Percentiles rank a stretch among this genome's conserved stretches.
Conservation (phyloP, 2,113 vertebrate species). For the Calypte anna region DNA sequence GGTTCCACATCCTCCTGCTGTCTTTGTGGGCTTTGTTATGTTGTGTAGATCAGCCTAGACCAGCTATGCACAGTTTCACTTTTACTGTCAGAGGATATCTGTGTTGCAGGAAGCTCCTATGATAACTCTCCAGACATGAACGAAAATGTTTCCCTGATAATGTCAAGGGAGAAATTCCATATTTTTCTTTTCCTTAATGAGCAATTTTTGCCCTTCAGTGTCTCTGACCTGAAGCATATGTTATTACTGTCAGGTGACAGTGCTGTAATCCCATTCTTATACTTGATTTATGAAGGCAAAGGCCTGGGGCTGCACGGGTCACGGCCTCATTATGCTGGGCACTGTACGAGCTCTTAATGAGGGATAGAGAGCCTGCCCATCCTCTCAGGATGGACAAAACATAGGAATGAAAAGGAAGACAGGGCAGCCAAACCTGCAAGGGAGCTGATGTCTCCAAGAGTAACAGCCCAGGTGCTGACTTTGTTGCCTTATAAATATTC, state of each 20-base stretch:
- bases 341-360: neutral
- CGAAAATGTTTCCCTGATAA: slow-evolving; percentile 22
- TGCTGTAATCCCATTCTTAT: slow-evolving; percentile 26
- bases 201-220: neutral
- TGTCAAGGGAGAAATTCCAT: neutral
- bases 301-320: neutral
- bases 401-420: neutral
- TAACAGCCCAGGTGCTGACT: neutral
- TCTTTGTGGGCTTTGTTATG: neutral
- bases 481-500: neutral
- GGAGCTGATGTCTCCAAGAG: neutral
- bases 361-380: neutral
- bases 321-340: neutral
- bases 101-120: neutral
- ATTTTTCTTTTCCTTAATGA: slow-evolving; percentile 47
- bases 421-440: neutral
- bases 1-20: neutral
- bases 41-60: neutral
- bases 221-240: slow-evolving; percentile 13
- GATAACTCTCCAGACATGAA: slow-evolving; percentile 16
- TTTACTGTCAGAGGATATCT: neutral
- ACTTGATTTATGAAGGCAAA: slow-evolving; percentile 40
- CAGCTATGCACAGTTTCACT: neutral
- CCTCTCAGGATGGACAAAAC: neutral
- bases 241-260: neutral